Conservation (phyloP, 2,797 vertebrate species). For the Sylvia borin region DNA sequence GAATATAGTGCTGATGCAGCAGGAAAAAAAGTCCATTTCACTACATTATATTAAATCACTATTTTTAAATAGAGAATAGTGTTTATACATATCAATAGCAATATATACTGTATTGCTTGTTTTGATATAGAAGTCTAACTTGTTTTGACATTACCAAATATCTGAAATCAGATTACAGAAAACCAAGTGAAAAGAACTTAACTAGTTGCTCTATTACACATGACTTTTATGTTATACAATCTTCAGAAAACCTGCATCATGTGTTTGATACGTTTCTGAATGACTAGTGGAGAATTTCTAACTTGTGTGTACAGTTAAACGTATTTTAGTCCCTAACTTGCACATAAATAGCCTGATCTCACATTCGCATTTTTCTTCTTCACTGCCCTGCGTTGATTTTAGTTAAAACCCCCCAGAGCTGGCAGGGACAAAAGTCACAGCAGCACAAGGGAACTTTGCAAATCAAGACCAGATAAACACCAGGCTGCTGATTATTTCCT, state of each 20-base stretch:
- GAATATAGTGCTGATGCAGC: neutral
- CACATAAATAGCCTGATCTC: neutral
- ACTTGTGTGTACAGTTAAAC: neutral
- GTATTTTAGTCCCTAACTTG: neutral
- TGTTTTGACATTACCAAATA: neutral
- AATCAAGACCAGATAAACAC: neutral
- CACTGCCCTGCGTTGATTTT: neutral
- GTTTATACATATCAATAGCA: neutral
- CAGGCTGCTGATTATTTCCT: neutral
- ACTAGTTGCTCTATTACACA: neutral
- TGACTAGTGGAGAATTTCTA: neutral
- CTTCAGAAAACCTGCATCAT: neutral
- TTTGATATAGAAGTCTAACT: neutral
- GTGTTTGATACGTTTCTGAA: neutral
- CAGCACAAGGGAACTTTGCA: neutral
- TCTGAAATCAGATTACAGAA: neutral
- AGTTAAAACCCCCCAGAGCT: neutral
- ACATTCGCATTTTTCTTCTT: neutral
- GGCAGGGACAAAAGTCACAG: neutral
- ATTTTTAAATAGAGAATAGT: neutral
- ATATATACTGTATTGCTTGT: neutral
- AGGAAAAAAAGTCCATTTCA: neutral
- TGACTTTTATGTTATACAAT: fast-evolving
- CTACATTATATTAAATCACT: neutral
- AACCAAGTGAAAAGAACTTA: neutral